Conservation (phyloP, 2,113 vertebrate species). For the Cnemophilus loriae region DNA sequence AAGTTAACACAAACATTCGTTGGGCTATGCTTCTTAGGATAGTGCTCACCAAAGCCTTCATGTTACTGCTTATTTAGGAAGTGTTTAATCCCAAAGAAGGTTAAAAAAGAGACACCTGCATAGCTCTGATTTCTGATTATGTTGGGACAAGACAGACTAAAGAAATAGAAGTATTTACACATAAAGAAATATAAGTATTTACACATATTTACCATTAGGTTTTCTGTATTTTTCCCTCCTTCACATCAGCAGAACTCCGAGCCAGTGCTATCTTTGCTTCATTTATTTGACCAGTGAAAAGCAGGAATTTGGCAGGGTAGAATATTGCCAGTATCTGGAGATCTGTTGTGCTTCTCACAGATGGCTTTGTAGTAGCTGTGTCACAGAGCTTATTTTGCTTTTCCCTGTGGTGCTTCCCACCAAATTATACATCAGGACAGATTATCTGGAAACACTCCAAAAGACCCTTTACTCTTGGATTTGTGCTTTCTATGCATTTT, state of each 20-base stretch:
- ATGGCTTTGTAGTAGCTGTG: background rate
- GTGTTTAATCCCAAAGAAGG: background rate
- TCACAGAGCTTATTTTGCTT: background rate
- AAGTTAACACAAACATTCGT: background rate
- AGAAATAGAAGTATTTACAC: background rate
- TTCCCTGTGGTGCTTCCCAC: background rate
- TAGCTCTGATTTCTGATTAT: background rate
- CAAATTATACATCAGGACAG: background rate
- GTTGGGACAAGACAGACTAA: background rate
- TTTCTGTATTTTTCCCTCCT: background rate
- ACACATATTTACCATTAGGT: background rate
- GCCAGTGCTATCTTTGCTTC: background rate
- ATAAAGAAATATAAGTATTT: background rate
- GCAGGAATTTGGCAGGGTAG: background rate
- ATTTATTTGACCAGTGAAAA: background rate
- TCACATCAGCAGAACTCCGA: background rate
- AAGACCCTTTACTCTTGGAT: background rate
- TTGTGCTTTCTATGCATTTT: background rate
- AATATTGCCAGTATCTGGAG: background rate
- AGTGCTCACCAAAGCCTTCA: background rate
- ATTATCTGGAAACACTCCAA: background rate
- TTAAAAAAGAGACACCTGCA: background rate
- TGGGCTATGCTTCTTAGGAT: fast-evolving
- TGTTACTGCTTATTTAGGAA: background rate
- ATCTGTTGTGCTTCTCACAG: background rate